A percentile compares a stretch with the other conserved stretches of the same genome.
These are phyloP conservation scores for Eupithecia subumbrata DNA, from an alignment of 2,888 invertebrate genomes.

Conservation along the genomic window DNA sequence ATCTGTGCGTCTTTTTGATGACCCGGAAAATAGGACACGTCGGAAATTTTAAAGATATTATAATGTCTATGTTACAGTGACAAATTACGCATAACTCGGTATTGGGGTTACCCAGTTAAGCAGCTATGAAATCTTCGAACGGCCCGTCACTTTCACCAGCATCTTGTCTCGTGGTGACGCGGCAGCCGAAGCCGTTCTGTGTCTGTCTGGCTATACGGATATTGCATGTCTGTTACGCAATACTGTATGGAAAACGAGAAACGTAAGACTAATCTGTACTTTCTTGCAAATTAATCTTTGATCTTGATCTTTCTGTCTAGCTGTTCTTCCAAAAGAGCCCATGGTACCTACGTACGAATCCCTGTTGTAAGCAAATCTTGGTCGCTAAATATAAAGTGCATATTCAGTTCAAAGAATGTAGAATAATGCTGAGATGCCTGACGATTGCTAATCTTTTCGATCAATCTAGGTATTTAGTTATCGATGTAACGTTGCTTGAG, in stretches of 20 bases:
- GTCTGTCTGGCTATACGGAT: constrained; percentile 34
- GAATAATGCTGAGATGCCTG: background rate
- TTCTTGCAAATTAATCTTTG: constrained; percentile 12
- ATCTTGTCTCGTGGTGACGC: constrained; percentile 40
- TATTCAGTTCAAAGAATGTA: no score
- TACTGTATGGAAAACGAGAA: constrained; percentile 31
- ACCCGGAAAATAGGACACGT: background rate
- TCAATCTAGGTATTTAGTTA: background rate
- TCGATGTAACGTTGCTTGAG: background rate
- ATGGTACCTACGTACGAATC: background rate
- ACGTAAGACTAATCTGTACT: constrained; percentile 26
- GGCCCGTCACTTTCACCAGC: constrained; percentile 59
- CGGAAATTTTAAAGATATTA: constrained; percentile 23
- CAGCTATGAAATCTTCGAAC: constrained; percentile 49
- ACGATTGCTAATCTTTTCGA: background rate
- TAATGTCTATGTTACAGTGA: constrained; percentile 36
- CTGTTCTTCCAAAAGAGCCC: background rate
- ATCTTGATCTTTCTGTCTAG: background rate
- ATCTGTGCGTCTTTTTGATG: background rate
- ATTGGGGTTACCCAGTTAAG: constrained; percentile 59
- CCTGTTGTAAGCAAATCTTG: background rate
- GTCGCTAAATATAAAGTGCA: no score
- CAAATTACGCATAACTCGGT: constrained; percentile 48
- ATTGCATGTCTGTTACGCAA: constrained; percentile 42
- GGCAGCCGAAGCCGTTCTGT: constrained; percentile 33